Conservation (phyloP, 2,888 invertebrate species). For the Agrotis clavis region DNA sequence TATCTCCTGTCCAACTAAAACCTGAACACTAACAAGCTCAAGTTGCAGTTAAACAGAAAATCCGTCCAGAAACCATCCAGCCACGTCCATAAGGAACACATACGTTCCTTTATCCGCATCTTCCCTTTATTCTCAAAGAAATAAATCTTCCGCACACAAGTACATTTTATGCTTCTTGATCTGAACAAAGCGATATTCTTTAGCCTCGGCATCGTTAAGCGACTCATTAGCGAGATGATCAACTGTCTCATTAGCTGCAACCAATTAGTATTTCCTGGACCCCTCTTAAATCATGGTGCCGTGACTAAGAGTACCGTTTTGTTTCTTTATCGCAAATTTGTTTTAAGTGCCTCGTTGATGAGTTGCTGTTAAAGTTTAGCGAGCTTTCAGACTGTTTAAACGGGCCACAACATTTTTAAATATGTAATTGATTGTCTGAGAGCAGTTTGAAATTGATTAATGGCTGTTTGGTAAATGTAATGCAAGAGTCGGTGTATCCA, state of each 20-base stretch:
- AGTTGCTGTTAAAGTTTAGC: constrained; percentile 41
- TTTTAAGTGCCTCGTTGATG: constrained; percentile 48
- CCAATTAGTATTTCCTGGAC: constrained; percentile 81
- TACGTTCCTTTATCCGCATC: constrained; percentile 7
- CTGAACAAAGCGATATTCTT: constrained; percentile 57
- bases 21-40: neutral
- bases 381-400: constrained; percentile 22
- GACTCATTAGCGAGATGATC: constrained; percentile 86
- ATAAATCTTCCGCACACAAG: constrained; percentile 49
- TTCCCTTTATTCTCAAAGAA: constrained; percentile 8
- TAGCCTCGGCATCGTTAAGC: constrained; percentile 66
- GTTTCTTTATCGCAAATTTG: constrained; percentile 58
- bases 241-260: constrained; percentile 84
- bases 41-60: constrained; percentile 18
- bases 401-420: neutral
- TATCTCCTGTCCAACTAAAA: neutral
- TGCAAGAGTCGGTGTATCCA: neutral
- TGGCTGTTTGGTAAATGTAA: neutral
- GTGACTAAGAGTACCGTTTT: constrained; percentile 59
- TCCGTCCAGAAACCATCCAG: constrained; percentile 5
- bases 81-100: constrained; percentile 6
- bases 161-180: constrained; percentile 39
- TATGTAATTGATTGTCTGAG: neutral
- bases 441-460: constrained; percentile 1
- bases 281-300: constrained; percentile 71